Evolutionary conservation across 2,113 vertebrate species (phyloP).

Genomic region (Thinocorus orbignyianus): DNA sequence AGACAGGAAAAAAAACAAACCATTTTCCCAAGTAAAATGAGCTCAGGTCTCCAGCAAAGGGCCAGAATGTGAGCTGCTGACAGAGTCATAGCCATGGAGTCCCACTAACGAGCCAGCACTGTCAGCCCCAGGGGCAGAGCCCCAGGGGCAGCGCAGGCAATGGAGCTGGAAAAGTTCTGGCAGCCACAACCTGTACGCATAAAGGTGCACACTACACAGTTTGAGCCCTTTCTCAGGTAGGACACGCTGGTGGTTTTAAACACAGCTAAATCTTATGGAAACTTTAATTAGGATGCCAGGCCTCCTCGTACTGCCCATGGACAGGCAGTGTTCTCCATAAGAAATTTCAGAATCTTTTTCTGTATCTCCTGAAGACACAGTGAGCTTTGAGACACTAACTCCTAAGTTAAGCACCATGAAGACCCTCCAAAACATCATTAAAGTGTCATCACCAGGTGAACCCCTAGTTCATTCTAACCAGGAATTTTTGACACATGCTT

Average conservation of each 20-base stretch:
- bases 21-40: not conserved
- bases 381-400: not conserved
- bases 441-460: not conserved
- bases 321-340: not conserved
- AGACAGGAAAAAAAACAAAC: constrained; percentile 20
- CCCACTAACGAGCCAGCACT: not conserved
- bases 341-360: not conserved
- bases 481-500: not conserved
- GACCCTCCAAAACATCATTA: not conserved
- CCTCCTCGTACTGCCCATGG: not conserved
- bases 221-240: not conserved
- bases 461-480: not conserved
- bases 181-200: not conserved
- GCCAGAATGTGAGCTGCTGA: not conserved
- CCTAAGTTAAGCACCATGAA: not conserved
- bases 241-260: not conserved
- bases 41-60: not conserved
- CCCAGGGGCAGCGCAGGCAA: not conserved
- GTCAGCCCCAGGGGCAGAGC: not conserved
- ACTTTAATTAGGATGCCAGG: not conserved
- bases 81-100: not conserved
- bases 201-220: not conserved
- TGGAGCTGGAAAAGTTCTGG: not conserved
- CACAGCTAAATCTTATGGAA: not conserved
- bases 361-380: accelerated